Evolutionary conservation across 2,113 vertebrate genomes (phyloP), one percentile per base, ranked within the genome.

Genomic region (Anguilla japonica): DNA sequence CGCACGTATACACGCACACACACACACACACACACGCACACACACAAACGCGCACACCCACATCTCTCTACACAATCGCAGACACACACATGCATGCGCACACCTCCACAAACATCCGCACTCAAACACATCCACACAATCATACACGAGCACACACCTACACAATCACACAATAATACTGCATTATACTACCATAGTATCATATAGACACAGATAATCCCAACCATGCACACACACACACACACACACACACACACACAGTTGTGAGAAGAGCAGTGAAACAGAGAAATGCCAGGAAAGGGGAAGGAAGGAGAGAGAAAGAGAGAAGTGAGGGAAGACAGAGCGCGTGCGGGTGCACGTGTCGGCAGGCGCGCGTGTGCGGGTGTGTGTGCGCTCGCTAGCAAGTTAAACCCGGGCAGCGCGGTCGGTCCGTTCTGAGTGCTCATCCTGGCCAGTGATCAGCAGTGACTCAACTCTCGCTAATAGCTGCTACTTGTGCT

Each of bases 1-100:
- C 82, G 82, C 63, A 53, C 41, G 56, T 16, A 57, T 56, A 88
- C 88, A 87, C 82, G 78, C 57, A 53, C 40, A 50, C 78, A 81
- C 26, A 86, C 90, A 91, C 86, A 87, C 85, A 78, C 86, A 84
- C 88, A 79, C 81, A 89, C 91, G 91, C 16, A 8, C n/a, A n/a
- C 67, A 29, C 26, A 67, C 18, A 8, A 2, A 67, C 26, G 8
- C 13, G 11, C 13, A 53, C 50, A 53, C 50, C 22, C 50, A 13
- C 50, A 53, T 46, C 50, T 13, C 50, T 13, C 13, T 6, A 53
- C 50, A 53, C 11, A 53, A 53, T 9, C 13, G 11, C 50, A 53
- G 50, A n/a, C 18, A 84, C 83, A 84, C 14, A 71, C 34, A 34
- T 29, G 67, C 67, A 75, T 13, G 15, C 67, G 8, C 67, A 20